A percentile compares a stretch with the other conserved stretches of the same genome.
Conservation (phyloP, 2,888 invertebrate species). For the Diarsia mendica region DNA sequence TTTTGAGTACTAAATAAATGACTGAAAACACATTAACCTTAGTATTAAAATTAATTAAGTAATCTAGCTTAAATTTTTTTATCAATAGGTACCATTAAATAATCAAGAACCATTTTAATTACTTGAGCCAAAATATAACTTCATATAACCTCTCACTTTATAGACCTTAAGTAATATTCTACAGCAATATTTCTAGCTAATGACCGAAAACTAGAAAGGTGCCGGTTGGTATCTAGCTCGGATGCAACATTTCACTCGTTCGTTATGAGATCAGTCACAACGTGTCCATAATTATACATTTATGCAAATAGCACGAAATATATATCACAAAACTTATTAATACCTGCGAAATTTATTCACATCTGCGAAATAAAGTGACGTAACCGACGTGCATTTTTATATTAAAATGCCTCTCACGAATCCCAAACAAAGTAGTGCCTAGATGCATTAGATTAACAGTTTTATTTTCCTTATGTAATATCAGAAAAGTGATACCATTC, state of each 20-base stretch:
- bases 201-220: conserved; percentile 57
- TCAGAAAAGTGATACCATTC: conserved; percentile 29
- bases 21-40: not conserved
- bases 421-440: conserved; percentile 10
- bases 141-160: conserved; percentile 37
- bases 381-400: conserved; percentile 48
- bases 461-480: conserved; percentile 43
- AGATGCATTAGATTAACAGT: conserved; percentile 19
- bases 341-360: conserved; percentile 43
- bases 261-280: conserved; percentile 52
- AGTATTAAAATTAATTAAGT: conserved; percentile 9
- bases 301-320: conserved; percentile 60
- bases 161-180: conserved; percentile 38
- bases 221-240: conserved; percentile 39
- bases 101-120: conserved; percentile 11
- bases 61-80: not conserved
- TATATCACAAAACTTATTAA: conserved; percentile 54
- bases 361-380: conserved; percentile 48
- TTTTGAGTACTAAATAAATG: not conserved
- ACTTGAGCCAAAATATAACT: conserved; percentile 10
- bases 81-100: not conserved
- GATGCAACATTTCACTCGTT: conserved; percentile 61
- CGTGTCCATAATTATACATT: conserved; percentile 60
- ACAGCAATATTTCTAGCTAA: conserved; percentile 45
- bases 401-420: conserved; percentile 37